Evolutionary conservation across 2,888 invertebrate genomes (phyloP).

Genomic region (Clusia tigrina): DNA sequence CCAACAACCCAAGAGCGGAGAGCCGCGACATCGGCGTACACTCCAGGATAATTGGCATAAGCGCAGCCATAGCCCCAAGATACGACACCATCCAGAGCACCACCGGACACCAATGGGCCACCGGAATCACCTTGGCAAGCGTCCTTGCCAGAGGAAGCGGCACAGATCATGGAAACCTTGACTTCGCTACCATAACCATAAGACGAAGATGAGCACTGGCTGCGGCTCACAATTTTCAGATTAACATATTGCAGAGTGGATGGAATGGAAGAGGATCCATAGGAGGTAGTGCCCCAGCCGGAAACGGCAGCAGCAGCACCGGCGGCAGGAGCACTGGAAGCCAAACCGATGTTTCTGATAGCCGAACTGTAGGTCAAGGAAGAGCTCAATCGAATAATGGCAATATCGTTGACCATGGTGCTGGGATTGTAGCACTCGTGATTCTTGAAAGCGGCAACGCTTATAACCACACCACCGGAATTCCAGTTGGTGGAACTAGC

Average conservation of each 20-base stretch:
- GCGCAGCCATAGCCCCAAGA: conserved; percentile 45
- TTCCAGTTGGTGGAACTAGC: conserved; percentile 67
- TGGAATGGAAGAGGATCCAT: conserved; percentile 41
- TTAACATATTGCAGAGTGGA: conserved; percentile 65
- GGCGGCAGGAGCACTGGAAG: conserved; percentile 38
- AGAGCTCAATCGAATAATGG: conserved; percentile 66
- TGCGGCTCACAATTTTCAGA: conserved; percentile 60
- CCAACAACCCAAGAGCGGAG: conserved; percentile 39
- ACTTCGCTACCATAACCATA: conserved; percentile 56
- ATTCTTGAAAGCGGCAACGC: conserved; percentile 38
- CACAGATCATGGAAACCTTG: conserved; percentile 46
- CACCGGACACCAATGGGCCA: conserved; percentile 52
- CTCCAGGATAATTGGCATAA: conserved; percentile 35
- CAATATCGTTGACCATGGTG: conserved; percentile 68
- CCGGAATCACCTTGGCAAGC: conserved; percentile 58
- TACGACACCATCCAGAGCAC: conserved; percentile 36
- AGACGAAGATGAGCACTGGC: conserved; percentile 56
- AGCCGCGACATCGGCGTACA: conserved; percentile 43
- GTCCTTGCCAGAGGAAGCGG: conserved; percentile 43
- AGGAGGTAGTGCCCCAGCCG: conserved; percentile 49
- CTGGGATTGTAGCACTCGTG: conserved; percentile 61
- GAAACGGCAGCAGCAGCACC: conserved; percentile 43
- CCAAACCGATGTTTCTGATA: conserved; percentile 63
- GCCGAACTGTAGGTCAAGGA: conserved; percentile 61
- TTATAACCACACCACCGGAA: conserved; percentile 43